Evolutionary conservation across 2,888 invertebrate species (phyloP), one percentile per base, ranked within the genome.

Genomic region (Liopterus haemorrhoidalis): DNA sequence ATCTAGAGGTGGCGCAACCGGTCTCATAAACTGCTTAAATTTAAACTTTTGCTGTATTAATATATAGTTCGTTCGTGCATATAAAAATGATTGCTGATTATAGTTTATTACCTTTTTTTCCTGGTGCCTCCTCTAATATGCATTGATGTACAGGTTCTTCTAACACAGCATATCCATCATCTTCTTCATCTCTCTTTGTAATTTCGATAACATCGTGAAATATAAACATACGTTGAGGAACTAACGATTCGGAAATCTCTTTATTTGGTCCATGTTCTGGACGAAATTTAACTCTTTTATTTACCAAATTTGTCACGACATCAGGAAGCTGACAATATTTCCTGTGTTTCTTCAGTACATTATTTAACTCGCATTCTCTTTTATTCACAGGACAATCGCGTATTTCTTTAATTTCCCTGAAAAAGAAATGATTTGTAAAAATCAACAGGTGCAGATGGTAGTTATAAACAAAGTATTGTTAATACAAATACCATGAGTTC

Each of bases 201-300:
- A 86, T 78, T 57, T 85, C 82, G 21, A 87, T 75, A 48, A 82
- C 85, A 55, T 86, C 82, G 54, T 84, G 81, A 5, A 84, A 74
- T 19, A 85, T 73, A 57, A 75, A 85, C 36, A 84, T 73, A 28
- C 82, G 71, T 27, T 79, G 76, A 0, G 78, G 70, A 25, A 76
- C 73, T 12, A 87, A 60, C 0, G 80, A 74, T 59, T 82, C 78
- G 0, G 65, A 48, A 19, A 47, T 35, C 18, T 59, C 41, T 48
- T 69, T 71, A 12, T 59, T 61, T 2, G 65, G 59, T 0, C 70
- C 72, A 50, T 70, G 70, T 1, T 66, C 63, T 4, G 59, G 56
- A 24, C 55, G 70, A 54, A 78, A 85, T 28, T 66, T 68, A 1
- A 85, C 69, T 50, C 79, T 76, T 46, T 72, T 73, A 42, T 79